Base-by-base conservation (phyloP, 1,140 invertebrate genomes). In the Habropoda laboriosa region DNA sequence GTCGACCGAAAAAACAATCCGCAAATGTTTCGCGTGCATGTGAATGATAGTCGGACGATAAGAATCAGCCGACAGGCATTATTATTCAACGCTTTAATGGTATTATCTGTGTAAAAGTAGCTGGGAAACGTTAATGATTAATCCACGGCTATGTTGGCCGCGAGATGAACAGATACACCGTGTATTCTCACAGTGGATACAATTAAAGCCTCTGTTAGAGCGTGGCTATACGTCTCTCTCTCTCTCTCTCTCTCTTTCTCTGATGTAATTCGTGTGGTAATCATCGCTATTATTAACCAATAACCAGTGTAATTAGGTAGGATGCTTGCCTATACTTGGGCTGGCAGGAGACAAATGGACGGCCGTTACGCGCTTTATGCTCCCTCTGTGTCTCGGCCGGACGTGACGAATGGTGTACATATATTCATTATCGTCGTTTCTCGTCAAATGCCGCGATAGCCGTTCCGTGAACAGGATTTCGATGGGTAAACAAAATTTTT, bases 251-350 rank as follows among this genome's bases (percentile, higher is more conserved):
- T 42, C 7, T 10, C 16, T 27, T 18, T 42, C 61, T 78, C 82
- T 85, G 66, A 74, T 75, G 83, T 75, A 72, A 84, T 84, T 81
- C 72, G 73, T 64, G 63, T 55, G 45, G 80, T 86, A 86, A 86
- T 86, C 80, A 86, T 86, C 67, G 80, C 63, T 75, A 86, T 86
- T 86, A 86, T 86, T 85, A 80, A 86, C 80, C 85, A 85, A 86
- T 86, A 86, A 82, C 80, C 68, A 57, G 68, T 70, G 83, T 82
- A 86, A 86, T 86, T 86, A 86, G 76, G 76, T 74, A 76, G 68
- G 71, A 82, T 61, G 74, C 55, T 63, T 79, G 71, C 57, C 67
- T 82, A 74, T 55, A 40, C 64, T 18, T 21, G 51, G n/a, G 64
- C 16, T 72, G 71, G 71, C 71, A 82, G 67, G 70, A 86, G 80